Evolutionary conservation across 30 jellyfish, hydroid and myxozoan genomes (phyloP).

Genomic region (Clytia hemisphaerica): DNA sequence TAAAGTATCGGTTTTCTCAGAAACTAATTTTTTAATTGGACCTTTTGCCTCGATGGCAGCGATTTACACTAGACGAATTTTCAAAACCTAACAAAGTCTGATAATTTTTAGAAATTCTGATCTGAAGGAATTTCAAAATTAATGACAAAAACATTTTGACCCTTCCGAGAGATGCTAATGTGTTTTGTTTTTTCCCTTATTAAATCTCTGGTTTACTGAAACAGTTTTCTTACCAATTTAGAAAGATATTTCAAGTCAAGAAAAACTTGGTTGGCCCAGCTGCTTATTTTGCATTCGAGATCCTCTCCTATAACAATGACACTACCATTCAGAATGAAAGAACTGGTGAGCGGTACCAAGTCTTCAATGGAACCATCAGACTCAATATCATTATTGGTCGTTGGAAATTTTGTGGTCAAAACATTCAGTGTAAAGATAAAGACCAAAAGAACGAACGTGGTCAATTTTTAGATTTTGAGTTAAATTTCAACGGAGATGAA

Average conservation of each 20-base stretch:
- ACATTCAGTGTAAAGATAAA: background rate
- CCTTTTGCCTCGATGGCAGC: no score
- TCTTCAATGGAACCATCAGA: constrained; percentile 16
- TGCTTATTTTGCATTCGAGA: background rate
- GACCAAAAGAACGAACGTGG: no score
- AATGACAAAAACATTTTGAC: no score
- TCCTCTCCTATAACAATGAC: background rate
- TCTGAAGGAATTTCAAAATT: no score
- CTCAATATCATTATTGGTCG: background rate
- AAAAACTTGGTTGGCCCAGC: constrained; percentile 18
- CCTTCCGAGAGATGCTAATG: no score
- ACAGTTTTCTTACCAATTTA: background rate
- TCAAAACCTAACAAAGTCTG: no score
- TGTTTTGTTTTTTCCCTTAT: no score
- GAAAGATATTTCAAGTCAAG: constrained; percentile 5
- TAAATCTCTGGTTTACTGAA: no score
- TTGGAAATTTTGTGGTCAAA: constrained; percentile 22
- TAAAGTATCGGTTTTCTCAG: no score
- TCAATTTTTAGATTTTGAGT: background rate
- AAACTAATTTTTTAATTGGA: no score
- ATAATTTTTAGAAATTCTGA: no score
- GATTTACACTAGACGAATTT: no score
- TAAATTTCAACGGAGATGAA: constrained; percentile 6
- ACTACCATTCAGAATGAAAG: constrained; percentile 1
- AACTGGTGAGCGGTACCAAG: background rate